Evolutionary conservation across 2,797 vertebrate genomes (phyloP).

Genomic region (Buceros bicornis): DNA sequence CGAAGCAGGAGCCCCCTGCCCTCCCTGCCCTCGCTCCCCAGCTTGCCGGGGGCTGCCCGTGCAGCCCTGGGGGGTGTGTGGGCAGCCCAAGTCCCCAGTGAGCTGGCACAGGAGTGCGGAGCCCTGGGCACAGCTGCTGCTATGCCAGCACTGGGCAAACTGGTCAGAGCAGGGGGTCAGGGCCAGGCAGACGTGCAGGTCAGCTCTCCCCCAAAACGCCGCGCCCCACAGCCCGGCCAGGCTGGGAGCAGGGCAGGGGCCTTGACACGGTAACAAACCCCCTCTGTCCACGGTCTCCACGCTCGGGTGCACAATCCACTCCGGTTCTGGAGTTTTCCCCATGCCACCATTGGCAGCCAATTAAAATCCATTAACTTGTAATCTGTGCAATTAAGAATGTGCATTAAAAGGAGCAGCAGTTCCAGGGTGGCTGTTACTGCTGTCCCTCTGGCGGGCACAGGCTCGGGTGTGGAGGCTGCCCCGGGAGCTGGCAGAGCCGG

Average conservation of each 20-base stretch:
- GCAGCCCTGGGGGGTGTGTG: not conserved
- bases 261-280: rapidly evolving
- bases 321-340: not conserved
- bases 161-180: not conserved
- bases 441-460: rapidly evolving
- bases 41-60: not conserved
- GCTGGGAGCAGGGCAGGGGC: not conserved
- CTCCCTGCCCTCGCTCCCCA: too few relatives aligned
- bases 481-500: not conserved
- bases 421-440: not conserved
- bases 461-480: not conserved
- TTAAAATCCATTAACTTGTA: not conserved
- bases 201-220: too few relatives aligned
- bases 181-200: too few relatives aligned
- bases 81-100: not conserved
- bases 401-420: not conserved
- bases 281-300: rapidly evolving
- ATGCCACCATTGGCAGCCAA: not conserved
- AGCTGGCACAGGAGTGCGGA: too few relatives aligned
- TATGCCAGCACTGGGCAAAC: not conserved
- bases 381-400: not conserved
- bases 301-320: not conserved
- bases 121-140: too few relatives aligned
- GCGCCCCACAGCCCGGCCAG: not conserved
- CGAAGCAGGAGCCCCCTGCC: not conserved